Evolutionary conservation across 2,797 vertebrate genomes (phyloP), one percentile per base, ranked within the genome.

Genomic region (Parambassis ranga): DNA sequence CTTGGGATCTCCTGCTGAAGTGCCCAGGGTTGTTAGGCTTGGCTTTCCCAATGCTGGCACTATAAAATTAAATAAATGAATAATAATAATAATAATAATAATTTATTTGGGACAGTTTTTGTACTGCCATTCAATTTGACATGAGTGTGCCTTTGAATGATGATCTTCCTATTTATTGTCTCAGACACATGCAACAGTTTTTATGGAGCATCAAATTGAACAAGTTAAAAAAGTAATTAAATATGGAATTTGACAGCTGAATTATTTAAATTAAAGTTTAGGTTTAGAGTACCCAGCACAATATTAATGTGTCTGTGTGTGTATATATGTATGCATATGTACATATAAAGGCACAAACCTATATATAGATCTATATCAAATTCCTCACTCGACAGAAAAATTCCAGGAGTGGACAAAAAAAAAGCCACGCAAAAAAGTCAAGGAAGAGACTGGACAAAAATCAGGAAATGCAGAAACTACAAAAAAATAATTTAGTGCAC

Each of bases 71-170:
- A n/a, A n/a, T n/a, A n/a, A n/a, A n/a, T n/a, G n/a, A n/a, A n/a
- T n/a, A n/a, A n/a, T 18, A 37, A 30, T 18, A 20, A 20, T 0
- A 14, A 87, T 71, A 92, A 39, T 85, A 90, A 88, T 92, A 91
- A 94, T 94, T 95, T 94, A 95, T 94, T 94, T 90, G 94, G 93
- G 94, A 96, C 94, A 93, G 94, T 95, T 94, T 94, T 93, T 93
- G 91, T 96, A 93, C 95, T 95, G 95, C 94, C 94, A 90, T 95
- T 94, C 92, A 92, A 95, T 95, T 95, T 94, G 95, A 97, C 71
- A 90, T 95, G 95, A 96, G 95, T 96, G 97, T 98, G 96, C 96
- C 97, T 98, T n/a, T 98, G 94, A 95, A 95, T 94, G 95, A 92
- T 87, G 94, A 97, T 95, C 95, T 96, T 98, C 96, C 95, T 96